Conservation (phyloP, 2,888 invertebrate species). For the Nephrotoma flavescens region DNA sequence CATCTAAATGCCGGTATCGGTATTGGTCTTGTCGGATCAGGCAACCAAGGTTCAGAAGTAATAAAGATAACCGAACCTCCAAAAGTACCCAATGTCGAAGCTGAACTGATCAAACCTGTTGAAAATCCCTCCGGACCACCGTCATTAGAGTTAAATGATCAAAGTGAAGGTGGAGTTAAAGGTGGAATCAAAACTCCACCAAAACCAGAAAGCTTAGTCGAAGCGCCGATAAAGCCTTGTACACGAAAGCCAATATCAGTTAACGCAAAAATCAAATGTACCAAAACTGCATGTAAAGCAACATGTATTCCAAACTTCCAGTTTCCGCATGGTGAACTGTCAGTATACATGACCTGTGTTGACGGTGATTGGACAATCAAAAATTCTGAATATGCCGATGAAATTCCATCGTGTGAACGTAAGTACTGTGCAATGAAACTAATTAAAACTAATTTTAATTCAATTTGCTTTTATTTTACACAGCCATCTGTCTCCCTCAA, state of each 20-base stretch:
- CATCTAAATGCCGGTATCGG: neutral
- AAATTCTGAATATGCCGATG: conserved; percentile 28
- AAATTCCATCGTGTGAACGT: conserved; percentile 48
- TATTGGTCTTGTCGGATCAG: neutral
- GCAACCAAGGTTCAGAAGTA: neutral
- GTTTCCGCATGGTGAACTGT: conserved; percentile 38
- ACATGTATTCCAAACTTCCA: conserved; percentile 34
- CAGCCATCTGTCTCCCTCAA: conserved; percentile 57
- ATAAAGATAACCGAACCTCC: neutral
- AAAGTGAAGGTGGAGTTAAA: neutral
- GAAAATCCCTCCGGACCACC: neutral
- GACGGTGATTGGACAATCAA: conserved; percentile 35
- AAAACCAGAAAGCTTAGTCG: neutral
- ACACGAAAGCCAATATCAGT: conserved; percentile 15
- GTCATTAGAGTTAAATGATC: neutral
- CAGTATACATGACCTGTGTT: conserved; percentile 34
- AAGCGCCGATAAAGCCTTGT: neutral
- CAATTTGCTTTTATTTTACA: neutral
- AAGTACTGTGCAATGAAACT: conserved; percentile 14
- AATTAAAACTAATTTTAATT: neutral
- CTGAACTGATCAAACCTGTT: no score
- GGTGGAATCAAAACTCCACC: neutral
- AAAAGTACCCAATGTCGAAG: neutral
- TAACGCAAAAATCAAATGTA: conserved; percentile 26
- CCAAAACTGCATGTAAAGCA: conserved; percentile 35